These are phyloP conservation scores for Antigone vipio DNA, from an alignment of 2,113 vertebrate species.

Conservation along the genomic window DNA sequence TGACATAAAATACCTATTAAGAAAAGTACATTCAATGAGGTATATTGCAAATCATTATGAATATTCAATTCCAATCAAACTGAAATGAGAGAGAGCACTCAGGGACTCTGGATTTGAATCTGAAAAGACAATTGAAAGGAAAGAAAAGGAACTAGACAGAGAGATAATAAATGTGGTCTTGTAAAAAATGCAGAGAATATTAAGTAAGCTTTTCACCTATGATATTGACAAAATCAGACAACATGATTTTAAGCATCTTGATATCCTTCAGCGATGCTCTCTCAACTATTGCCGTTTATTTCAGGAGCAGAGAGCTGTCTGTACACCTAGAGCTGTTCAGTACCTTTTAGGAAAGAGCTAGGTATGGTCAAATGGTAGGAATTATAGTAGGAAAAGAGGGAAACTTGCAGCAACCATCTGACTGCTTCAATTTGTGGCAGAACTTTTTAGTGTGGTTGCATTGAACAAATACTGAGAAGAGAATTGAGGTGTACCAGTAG, in stretches of 20 bases:
- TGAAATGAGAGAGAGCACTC: background rate
- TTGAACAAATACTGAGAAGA: background rate
- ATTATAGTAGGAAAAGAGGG: background rate
- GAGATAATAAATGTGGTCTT: background rate
- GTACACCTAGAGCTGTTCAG: background rate
- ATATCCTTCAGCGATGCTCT: background rate
- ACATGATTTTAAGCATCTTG: background rate
- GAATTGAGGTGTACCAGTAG: background rate
- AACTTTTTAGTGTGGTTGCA: background rate
- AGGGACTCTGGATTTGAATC: background rate
- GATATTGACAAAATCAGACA: background rate
- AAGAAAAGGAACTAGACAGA: background rate
- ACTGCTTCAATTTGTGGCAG: background rate
- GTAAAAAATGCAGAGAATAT: background rate
- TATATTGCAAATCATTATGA: constrained; percentile 3
- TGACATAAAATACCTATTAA: background rate
- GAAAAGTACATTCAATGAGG: background rate
- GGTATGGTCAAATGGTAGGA: background rate
- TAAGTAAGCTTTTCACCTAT: background rate
- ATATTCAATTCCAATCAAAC: constrained; percentile 21
- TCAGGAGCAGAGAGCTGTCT: background rate
- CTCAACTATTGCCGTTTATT: background rate
- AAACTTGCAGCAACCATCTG: background rate
- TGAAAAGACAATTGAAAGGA: background rate
- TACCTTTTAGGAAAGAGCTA: background rate